These are phyloP conservation scores for Pterostichus niger DNA, from an alignment of 2,888 invertebrate genomes.

Conservation along the genomic window DNA sequence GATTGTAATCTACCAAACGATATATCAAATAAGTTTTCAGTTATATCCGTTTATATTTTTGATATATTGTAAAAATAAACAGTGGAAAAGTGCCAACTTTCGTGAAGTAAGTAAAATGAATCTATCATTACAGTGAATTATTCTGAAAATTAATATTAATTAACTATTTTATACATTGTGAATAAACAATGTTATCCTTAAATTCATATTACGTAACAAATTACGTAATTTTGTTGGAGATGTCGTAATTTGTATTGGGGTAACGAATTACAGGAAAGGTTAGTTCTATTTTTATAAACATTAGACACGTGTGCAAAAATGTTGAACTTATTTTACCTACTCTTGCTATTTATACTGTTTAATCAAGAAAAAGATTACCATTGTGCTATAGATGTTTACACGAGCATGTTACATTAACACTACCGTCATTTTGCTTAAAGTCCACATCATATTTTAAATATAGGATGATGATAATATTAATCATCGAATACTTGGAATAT, in stretches of 20 bases:
- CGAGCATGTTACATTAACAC: no score
- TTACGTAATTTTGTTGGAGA: background rate
- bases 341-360: constrained; percentile 6
- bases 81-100: constrained; percentile 53
- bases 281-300: constrained; percentile 9
- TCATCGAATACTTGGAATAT: constrained; percentile 12
- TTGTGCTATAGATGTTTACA: no score
- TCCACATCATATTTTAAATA: background rate
- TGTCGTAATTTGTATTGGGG: background rate
- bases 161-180: no score
- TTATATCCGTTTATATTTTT: constrained; percentile 5
- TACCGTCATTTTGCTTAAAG: no score
- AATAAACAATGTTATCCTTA: no score
- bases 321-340: constrained; percentile 15
- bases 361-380: constrained; percentile 1
- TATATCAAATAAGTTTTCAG: background rate
- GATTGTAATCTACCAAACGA: background rate
- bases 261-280: background rate
- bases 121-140: constrained; percentile 11
- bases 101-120: constrained; percentile 21
- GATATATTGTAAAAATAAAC: constrained; percentile 56
- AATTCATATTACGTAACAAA: no score
- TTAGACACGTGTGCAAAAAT: constrained; percentile 14
- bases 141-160: no score
- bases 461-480: constrained; percentile 26